Evolutionary conservation across 2,113 vertebrate species (phyloP).

Genomic region (Ia io): DNA sequence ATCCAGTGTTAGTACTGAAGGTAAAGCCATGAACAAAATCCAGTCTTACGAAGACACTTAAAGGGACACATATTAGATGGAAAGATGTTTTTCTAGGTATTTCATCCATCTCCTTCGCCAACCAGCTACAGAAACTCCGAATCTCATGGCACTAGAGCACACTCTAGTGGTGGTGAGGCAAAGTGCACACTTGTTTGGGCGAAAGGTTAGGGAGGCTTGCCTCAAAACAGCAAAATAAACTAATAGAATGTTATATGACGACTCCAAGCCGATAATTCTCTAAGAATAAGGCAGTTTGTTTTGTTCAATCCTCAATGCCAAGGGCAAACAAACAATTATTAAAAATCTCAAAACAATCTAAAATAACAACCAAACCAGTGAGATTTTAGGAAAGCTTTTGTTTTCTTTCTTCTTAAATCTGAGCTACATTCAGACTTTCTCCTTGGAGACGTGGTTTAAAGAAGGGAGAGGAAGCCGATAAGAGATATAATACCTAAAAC

Average conservation of each 20-base stretch:
- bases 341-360: conserved; percentile 47
- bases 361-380: conserved; percentile 68
- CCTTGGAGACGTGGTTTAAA: conserved; percentile 82
- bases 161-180: conserved; percentile 82
- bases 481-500: conserved; percentile 85
- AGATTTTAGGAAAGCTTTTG: conserved; percentile 50
- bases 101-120: not conserved
- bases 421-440: conserved; percentile 78
- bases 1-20: not conserved
- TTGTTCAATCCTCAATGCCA: conserved; percentile 59
- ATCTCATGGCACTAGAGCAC: conserved; percentile 79
- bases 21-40: not conserved
- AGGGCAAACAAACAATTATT: conserved; percentile 80
- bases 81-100: not conserved
- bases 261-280: conserved; percentile 37
- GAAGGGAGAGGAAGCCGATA: conserved; percentile 76
- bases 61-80: not conserved
- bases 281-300: not conserved
- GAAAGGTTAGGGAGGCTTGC: conserved; percentile 50
- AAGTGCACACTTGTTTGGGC: conserved; percentile 42
- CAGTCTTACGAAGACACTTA: conserved; percentile 21
- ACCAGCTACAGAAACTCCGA: not conserved
- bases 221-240: conserved; percentile 46
- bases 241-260: not conserved
- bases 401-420: conserved; percentile 73